Evolutionary conservation across 2,113 vertebrate genomes (phyloP).

Genomic region (Cacatua alba): DNA sequence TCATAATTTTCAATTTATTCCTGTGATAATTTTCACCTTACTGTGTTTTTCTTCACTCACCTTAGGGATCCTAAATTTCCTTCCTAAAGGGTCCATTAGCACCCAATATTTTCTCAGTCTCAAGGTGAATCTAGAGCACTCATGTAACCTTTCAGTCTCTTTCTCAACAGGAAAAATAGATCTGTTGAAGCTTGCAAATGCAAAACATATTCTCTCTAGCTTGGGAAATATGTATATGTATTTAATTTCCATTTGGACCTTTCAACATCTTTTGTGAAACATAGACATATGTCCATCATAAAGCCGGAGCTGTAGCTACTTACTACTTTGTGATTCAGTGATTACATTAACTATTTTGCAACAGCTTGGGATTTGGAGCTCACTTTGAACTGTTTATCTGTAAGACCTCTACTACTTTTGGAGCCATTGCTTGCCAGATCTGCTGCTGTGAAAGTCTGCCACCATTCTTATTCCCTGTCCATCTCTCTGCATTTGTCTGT

Average conservation of each 20-base stretch:
- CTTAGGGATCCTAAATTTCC: neutral
- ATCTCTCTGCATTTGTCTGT: neutral
- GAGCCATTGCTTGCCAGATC: neutral
- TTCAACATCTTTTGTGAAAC: neutral
- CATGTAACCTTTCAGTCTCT: neutral
- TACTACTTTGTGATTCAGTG: neutral
- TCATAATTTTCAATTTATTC: neutral
- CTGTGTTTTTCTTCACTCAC: neutral
- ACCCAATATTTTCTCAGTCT: neutral
- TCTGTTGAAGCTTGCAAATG: neutral
- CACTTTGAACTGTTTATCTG: slow-evolving; percentile 14
- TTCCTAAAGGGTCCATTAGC: neutral
- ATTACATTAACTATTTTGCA: neutral
- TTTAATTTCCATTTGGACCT: neutral
- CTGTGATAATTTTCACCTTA: neutral
- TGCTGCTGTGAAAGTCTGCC: neutral
- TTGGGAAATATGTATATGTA: neutral
- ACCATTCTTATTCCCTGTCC: neutral
- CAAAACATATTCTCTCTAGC: neutral
- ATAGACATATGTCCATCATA: neutral
- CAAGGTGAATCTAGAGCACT: neutral
- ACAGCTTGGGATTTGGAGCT: slow-evolving; percentile 7
- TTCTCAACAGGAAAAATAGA: neutral
- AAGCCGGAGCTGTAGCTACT: neutral
- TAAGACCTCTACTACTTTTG: neutral